These are phyloP conservation scores for Capitulum mitella DNA, from an alignment of 2,888 invertebrate species.

Conservation along the genomic window DNA sequence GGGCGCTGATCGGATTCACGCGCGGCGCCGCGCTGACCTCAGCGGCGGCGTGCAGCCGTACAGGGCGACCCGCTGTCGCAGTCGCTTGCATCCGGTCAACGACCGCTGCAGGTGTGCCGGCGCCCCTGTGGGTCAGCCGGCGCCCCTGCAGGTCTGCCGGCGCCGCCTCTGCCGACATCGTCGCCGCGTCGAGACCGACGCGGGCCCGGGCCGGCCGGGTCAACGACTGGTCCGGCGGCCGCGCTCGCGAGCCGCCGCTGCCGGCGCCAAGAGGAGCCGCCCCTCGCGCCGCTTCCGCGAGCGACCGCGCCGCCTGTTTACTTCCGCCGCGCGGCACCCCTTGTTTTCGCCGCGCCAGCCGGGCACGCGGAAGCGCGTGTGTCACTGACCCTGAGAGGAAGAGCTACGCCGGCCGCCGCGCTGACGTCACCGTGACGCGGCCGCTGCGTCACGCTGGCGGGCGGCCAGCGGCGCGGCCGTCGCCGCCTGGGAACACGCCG, in stretches of 20 bases:
- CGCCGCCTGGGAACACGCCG: neutral
- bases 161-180: neutral
- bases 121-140: neutral
- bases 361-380: conserved; percentile 10
- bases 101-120: neutral
- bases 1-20: neutral
- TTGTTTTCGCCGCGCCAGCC: neutral
- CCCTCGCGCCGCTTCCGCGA: too few species aligned
- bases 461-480: neutral
- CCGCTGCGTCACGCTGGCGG: neutral
- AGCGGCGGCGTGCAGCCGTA: neutral
- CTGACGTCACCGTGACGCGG: conserved; percentile 11
- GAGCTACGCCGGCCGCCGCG: neutral
- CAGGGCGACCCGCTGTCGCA: neutral
- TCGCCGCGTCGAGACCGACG: neutral
- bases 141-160: neutral
- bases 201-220: neutral
- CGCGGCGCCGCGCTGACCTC: neutral
- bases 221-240: neutral
- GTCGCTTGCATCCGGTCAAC: too few species aligned
- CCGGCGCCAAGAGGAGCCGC: too few species aligned
- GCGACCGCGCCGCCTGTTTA: too few species aligned
- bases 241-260: neutral
- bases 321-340: neutral
- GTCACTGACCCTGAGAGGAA: conserved; percentile 18